A percentile compares a stretch with the other conserved stretches of the same genome.
Evolutionary conservation across 1,140 invertebrate genomes (phyloP).

Genomic region (Saxidomus purpurata): DNA sequence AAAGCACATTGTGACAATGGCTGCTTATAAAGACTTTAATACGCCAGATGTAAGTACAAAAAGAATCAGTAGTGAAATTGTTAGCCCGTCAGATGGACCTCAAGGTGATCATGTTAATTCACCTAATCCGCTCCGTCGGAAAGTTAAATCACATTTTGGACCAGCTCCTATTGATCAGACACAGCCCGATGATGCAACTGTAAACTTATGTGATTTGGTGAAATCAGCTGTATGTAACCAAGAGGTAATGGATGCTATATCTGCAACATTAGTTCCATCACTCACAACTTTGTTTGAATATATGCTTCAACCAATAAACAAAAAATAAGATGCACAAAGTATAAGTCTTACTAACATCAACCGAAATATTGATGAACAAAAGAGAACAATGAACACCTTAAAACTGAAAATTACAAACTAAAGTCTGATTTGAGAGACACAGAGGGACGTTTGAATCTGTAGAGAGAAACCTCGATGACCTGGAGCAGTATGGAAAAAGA

Average conservation of each 20-base stretch:
- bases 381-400: neutral
- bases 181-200: no score
- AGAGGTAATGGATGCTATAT: neutral
- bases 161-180: no score
- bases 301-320: neutral
- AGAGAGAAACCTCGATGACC: neutral
- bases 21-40: no score
- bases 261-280: neutral
- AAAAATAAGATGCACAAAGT: neutral
- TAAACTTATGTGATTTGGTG: neutral
- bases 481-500: neutral
- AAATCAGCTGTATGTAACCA: neutral
- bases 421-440: neutral
- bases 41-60: no score
- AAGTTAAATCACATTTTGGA: no score
- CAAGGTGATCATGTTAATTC: no score
- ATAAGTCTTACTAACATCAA: neutral
- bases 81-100: no score
- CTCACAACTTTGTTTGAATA: neutral
- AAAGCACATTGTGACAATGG: no score
- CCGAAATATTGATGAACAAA: neutral
- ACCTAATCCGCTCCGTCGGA: no score
- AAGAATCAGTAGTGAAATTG: no score
- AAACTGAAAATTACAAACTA: neutral
- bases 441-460: neutral